phyloP scores from a whole-genome alignment of 2,888 invertebrate species.

The Phasia obesa region DNA sequence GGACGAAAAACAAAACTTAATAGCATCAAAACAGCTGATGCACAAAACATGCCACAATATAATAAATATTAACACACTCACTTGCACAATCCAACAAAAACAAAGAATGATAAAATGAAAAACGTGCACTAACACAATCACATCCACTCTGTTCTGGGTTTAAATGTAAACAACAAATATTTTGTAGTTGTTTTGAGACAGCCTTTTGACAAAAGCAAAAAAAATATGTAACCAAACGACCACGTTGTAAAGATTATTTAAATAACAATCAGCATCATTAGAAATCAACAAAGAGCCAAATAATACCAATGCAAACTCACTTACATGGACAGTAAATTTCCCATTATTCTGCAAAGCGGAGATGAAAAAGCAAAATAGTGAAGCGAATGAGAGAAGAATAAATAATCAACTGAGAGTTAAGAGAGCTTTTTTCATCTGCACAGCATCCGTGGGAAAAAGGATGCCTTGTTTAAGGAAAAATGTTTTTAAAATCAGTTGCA shows the following conservation, averaged over 20 bases:
- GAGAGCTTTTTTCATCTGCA: slow-evolving; percentile 31
- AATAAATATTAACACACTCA: slow-evolving; percentile 26
- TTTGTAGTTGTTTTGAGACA: slow-evolving; percentile 32
- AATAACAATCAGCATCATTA: slow-evolving; percentile 2
- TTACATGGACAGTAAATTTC: slow-evolving; percentile 18
- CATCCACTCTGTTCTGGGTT: not conserved
- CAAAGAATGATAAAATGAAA: not conserved
- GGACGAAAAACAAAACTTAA: slow-evolving; percentile 34
- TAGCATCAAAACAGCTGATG: slow-evolving; percentile 60
- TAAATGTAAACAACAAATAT: slow-evolving; percentile 29
- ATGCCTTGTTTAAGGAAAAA: slow-evolving; percentile 44
- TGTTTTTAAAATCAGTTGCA: slow-evolving; percentile 62
- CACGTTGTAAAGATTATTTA: slow-evolving; percentile 51
- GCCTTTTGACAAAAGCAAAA: not conserved
- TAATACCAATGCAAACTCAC: not conserved
- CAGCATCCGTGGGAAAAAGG: slow-evolving; percentile 55
- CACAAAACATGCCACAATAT: slow-evolving; percentile 56
- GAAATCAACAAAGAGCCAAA: not conserved
- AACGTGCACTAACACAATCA: not conserved
- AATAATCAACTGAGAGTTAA: not conserved
- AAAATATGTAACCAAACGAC: slow-evolving; percentile 27
- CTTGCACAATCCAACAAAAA: not conserved
- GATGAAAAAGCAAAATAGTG: not conserved
- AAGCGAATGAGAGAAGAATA: not conserved
- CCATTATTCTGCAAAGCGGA: slow-evolving; percentile 45